A percentile compares a stretch with the other conserved stretches of the same genome.
These are phyloP conservation scores for Saxidomus purpurata DNA, from an alignment of 1,140 invertebrate genomes.

Conservation along the genomic window DNA sequence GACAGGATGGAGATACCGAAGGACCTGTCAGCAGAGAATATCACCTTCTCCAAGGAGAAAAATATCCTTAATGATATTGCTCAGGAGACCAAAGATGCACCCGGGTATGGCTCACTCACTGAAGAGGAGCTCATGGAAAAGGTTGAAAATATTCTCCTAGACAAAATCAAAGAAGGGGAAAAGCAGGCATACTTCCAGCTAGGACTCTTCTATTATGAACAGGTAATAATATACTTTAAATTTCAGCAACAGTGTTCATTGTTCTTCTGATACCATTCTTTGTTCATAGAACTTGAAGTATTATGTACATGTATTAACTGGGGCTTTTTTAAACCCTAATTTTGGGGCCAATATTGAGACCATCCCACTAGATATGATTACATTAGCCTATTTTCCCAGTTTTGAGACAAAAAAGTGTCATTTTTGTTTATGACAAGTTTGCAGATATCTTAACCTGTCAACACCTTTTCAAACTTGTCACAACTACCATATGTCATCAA, in stretches of 20 bases:
- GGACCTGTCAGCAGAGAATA: constrained; percentile 69
- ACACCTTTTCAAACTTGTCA: no score
- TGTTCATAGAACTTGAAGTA: no score
- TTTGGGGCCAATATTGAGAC: no score
- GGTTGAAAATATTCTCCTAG: constrained; percentile 83
- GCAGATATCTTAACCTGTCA: no score
- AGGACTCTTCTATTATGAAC: constrained; percentile 85
- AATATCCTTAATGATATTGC: constrained; percentile 81
- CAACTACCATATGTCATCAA: no score
- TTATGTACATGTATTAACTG: no score
- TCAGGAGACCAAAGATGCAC: constrained; percentile 76
- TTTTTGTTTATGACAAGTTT: no score
- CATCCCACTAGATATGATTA: no score
- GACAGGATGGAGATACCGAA: constrained; percentile 51
- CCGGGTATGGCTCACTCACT: constrained; percentile 73
- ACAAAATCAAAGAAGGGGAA: constrained; percentile 83
- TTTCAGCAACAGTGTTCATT: background rate
- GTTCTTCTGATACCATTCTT: no score
- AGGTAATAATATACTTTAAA: constrained; percentile 69
- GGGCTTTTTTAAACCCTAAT: no score
- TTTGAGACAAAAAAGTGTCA: no score
- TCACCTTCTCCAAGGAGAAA: constrained; percentile 74
- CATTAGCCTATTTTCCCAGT: no score
- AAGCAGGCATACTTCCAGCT: constrained; percentile 84
- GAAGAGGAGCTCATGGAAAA: constrained; percentile 84